These are phyloP conservation scores for Cyphomyrus plagiostoma DNA, from an alignment of 2,113 vertebrate species.

Conservation along the genomic window DNA sequence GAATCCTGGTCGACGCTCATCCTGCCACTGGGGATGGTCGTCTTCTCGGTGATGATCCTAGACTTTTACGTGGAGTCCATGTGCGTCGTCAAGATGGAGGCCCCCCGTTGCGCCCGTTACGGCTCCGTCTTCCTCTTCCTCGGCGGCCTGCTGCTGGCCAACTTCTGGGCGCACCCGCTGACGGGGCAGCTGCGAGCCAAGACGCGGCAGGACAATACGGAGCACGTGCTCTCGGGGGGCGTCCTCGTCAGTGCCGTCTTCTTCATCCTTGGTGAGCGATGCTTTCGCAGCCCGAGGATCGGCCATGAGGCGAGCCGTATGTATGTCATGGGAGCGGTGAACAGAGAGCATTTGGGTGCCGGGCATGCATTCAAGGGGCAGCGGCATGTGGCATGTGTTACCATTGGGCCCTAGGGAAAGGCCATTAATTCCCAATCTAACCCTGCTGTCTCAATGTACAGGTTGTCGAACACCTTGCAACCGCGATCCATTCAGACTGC, in stretches of 20 bases:
- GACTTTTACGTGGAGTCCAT: slow-evolving; percentile 95
- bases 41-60: slow-evolving; percentile 86
- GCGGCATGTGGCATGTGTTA: neutral
- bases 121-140: slow-evolving; percentile 73
- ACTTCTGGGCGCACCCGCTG: slow-evolving; percentile 94
- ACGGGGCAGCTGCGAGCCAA: slow-evolving; percentile 83
- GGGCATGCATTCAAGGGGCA: neutral
- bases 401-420: neutral
- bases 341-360: neutral
- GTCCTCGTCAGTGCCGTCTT: slow-evolving; percentile 92
- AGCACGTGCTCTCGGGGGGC: slow-evolving; percentile 92
- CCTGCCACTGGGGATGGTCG: slow-evolving; percentile 78
- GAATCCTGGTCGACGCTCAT: slow-evolving; percentile 88
- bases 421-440: neutral
- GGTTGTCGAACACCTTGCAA: neutral
- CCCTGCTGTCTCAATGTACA: neutral
- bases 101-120: slow-evolving; percentile 74
- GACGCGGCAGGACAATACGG: slow-evolving; percentile 76
- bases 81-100: slow-evolving; percentile 85
- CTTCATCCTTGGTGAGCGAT: slow-evolving; percentile 82
- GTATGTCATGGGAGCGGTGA: no score
- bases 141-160: slow-evolving; percentile 82
- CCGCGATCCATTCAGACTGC: neutral
- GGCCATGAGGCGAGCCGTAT: neutral
- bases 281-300: neutral